Percentiles rank a stretch among this genome's conserved stretches.
These are phyloP conservation scores for Andrena camellia DNA, from an alignment of 2,888 invertebrate genomes.

Conservation along the genomic window DNA sequence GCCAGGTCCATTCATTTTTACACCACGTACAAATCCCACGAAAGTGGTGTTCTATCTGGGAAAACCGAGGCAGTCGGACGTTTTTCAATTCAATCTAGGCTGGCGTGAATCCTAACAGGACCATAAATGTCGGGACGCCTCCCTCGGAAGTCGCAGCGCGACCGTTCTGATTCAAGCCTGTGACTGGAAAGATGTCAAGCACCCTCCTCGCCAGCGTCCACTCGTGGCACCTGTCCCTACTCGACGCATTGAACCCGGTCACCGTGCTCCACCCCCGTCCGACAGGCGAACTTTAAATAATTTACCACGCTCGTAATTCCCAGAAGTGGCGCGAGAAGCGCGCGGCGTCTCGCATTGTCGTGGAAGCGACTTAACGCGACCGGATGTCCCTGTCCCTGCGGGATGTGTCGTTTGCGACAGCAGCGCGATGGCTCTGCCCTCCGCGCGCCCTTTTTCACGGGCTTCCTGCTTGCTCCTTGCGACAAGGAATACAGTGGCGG, in stretches of 20 bases:
- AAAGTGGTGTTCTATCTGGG: background rate
- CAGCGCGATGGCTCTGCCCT: background rate
- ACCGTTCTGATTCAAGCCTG: background rate
- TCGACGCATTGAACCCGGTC: slow-evolving; percentile 15
- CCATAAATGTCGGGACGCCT: slow-evolving; percentile 9
- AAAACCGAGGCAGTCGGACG: background rate
- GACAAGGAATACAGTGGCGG: background rate
- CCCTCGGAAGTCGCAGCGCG: slow-evolving; percentile 4
- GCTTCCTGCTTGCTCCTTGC: slow-evolving; percentile 6
- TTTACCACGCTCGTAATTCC: slow-evolving; percentile 41
- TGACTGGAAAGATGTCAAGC: slow-evolving; percentile 27
- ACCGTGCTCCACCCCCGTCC: background rate
- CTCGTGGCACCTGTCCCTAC: slow-evolving; percentile 24
- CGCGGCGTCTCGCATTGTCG: slow-evolving; percentile 17
- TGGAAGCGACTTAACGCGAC: slow-evolving; percentile 26
- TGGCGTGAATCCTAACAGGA: slow-evolving; percentile 8
- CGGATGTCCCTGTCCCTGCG: slow-evolving; percentile 13
- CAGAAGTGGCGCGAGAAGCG: slow-evolving; percentile 33
- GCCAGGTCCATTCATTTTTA: background rate
- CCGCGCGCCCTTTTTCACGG: slow-evolving; percentile 2
- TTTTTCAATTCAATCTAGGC: background rate
- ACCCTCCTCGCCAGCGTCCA: slow-evolving; percentile 11
- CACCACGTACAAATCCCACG: background rate
- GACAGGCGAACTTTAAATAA: slow-evolving; percentile 41
- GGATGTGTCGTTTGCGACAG: slow-evolving; percentile 4